A percentile compares a stretch with the other conserved stretches of the same genome.
Conservation (phyloP, 2,888 invertebrate species). For the Crocallis elinguaria region DNA sequence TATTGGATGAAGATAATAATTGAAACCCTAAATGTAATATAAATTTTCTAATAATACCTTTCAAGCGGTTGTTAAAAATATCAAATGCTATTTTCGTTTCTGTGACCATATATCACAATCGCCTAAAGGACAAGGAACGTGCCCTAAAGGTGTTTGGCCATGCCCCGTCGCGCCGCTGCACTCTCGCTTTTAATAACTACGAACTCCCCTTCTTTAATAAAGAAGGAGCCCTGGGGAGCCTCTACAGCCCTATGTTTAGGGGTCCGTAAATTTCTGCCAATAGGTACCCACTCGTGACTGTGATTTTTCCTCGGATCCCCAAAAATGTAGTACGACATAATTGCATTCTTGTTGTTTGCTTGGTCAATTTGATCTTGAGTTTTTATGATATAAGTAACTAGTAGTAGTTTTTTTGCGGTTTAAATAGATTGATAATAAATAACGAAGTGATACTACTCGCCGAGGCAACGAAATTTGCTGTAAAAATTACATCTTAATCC, state of each 20-base stretch:
- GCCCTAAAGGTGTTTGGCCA: conserved; percentile 68
- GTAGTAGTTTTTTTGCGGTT: too few relatives aligned
- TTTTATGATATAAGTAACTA: background rate
- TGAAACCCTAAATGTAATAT: too few relatives aligned
- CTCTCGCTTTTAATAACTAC: conserved; percentile 74
- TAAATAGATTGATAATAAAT: too few relatives aligned
- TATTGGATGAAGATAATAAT: too few relatives aligned
- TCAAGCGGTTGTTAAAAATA: too few relatives aligned
- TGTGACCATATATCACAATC: conserved; percentile 40
- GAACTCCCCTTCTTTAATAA: conserved; percentile 74
- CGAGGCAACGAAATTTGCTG: too few relatives aligned
- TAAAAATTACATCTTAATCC: too few relatives aligned
- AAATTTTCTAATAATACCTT: too few relatives aligned
- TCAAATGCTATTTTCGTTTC: too few relatives aligned
- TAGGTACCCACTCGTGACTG: conserved; percentile 54
- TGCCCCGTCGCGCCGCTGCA: conserved; percentile 55
- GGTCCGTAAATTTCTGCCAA: conserved; percentile 60
- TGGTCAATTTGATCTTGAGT: conserved; percentile 16
- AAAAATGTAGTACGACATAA: conserved; percentile 47
- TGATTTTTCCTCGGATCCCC: conserved; percentile 68
- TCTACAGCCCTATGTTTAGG: conserved; percentile 57
- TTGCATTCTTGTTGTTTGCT: conserved; percentile 59
- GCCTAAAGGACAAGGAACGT: conserved; percentile 50
- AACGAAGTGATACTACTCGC: too few relatives aligned
- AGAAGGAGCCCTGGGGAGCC: conserved; percentile 67